Evolutionary conservation across 2,797 vertebrate genomes (phyloP), one percentile per base, ranked within the genome.

Genomic region (Phataginus tetradactyla): DNA sequence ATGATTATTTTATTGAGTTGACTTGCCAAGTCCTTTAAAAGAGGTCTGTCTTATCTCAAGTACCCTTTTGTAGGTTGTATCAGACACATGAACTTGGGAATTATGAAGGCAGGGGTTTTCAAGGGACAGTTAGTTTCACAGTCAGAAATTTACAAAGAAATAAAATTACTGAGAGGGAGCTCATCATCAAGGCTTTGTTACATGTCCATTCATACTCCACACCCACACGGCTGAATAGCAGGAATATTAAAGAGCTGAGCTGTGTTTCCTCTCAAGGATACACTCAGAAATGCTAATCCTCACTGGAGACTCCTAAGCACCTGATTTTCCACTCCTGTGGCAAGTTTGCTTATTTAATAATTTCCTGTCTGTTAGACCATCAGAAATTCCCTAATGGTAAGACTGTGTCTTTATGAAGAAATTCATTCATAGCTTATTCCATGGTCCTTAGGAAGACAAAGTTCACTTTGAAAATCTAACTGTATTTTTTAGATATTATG

Each of bases 21-120:
- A 2, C 17, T 64, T 4, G 18, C 34, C 63, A 84, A n/a, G 79
- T 91, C 27, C 18, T 71, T 39, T 80, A 71, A 96, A 63, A 83
- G 29, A 39, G 39, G 18, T 68, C 23, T 83, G 27, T 89, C 4
- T 69, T 51, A 95, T 37, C 29, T 85, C 42, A 57, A 29, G 63
- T 21, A 72, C 29, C 17, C 27, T 55, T 75, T 69, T 81, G 42
- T 59, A 51, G 9, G 13, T 86, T 25, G 59, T 64, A 63, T 95
- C 42, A 93, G 74, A 61, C 14, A 57, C 11, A 4, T 34, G 34
- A 86, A 78, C 17, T 71, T 53, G 18, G 25, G 23, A 34, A 87
- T 72, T 81, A 69, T 2, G n/a, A 96, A 93, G 49, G 39, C 9
- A 68, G 25, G 32, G 29, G 12, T n/a, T 91, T 96, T 96, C 27